These are phyloP conservation scores for Macropis europaea DNA, from an alignment of 2,888 invertebrate genomes.

Conservation along the genomic window DNA sequence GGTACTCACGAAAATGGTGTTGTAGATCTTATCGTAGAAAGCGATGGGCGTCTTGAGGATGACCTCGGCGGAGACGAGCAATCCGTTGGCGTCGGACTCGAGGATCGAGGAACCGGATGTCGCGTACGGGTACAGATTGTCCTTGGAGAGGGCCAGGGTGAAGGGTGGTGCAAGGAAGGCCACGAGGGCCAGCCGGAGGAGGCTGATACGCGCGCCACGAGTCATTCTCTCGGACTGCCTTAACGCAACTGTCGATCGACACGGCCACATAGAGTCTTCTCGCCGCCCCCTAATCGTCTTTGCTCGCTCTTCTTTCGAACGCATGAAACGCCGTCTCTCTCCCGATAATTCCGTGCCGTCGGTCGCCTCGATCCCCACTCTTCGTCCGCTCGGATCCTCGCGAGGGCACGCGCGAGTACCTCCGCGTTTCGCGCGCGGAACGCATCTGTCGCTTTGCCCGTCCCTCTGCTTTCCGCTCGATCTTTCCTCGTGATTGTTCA, in stretches of 20 bases:
- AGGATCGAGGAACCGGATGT: conserved; percentile 61
- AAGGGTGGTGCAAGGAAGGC: conserved; percentile 56
- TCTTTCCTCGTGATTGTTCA: too few relatives aligned
- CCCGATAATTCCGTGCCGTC: conserved; percentile 52
- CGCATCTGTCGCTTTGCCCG: too few relatives aligned
- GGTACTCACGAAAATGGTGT: conserved; percentile 90
- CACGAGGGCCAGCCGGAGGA: conserved; percentile 54
- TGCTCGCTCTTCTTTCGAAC: conserved; percentile 53
- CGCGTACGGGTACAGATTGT: conserved; percentile 72
- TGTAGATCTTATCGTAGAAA: conserved; percentile 89
- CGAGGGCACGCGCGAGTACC: background rate
- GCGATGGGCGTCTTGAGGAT: conserved; percentile 86
- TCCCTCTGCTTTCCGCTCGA: too few relatives aligned
- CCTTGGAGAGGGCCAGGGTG: conserved; percentile 62
- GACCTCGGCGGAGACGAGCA: conserved; percentile 82
- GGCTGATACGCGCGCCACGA: conserved; percentile 65
- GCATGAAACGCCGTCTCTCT: conserved; percentile 32
- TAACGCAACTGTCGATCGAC: conserved; percentile 71
- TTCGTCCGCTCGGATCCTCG: background rate
- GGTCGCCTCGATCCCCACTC: conserved; percentile 18
- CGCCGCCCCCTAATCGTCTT: conserved; percentile 66
- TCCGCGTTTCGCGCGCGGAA: background rate
- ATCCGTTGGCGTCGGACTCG: conserved; percentile 65
- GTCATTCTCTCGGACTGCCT: conserved; percentile 73
- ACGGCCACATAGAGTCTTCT: conserved; percentile 52